These are phyloP conservation scores for Tursiops truncatus DNA, from an alignment of 2,113 vertebrate genomes.

Conservation along the genomic window DNA sequence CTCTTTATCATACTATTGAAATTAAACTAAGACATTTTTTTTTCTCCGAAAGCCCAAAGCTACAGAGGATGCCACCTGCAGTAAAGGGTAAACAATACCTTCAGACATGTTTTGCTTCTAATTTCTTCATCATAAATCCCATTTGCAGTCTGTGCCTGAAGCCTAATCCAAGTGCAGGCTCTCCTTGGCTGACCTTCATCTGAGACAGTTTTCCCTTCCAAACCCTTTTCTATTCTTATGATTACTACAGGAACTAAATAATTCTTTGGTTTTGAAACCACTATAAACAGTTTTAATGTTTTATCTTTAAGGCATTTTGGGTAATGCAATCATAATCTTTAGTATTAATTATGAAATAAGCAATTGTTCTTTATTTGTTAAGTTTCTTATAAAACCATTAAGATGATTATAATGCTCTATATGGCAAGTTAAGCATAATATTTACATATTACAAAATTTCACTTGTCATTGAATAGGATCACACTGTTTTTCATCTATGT, in stretches of 20 bases:
- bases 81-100: neutral
- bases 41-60: slow-evolving; percentile 24
- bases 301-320: slow-evolving; percentile 51
- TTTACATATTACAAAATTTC: neutral
- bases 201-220: slow-evolving; percentile 2
- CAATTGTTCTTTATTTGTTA: neutral
- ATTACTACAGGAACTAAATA: slow-evolving; percentile 46
- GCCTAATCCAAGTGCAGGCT: slow-evolving; percentile 6
- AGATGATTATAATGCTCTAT: neutral
- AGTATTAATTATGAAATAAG: slow-evolving; percentile 43
- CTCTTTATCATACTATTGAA: neutral
- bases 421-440: neutral
- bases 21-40: slow-evolving; percentile 12
- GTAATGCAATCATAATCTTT: neutral
- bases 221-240: neutral
- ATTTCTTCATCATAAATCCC: slow-evolving; percentile 59
- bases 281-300: slow-evolving; percentile 51
- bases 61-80: neutral
- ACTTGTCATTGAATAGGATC: neutral
- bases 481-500: neutral
- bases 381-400: neutral
- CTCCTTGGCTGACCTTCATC: slow-evolving; percentile 30
- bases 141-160: neutral
- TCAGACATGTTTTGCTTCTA: neutral
- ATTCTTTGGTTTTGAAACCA: slow-evolving; percentile 46